A percentile compares a stretch with the other conserved stretches of the same genome.
These are phyloP conservation scores for Esox niger DNA, from an alignment of 2,113 vertebrate species.

Conservation along the genomic window DNA sequence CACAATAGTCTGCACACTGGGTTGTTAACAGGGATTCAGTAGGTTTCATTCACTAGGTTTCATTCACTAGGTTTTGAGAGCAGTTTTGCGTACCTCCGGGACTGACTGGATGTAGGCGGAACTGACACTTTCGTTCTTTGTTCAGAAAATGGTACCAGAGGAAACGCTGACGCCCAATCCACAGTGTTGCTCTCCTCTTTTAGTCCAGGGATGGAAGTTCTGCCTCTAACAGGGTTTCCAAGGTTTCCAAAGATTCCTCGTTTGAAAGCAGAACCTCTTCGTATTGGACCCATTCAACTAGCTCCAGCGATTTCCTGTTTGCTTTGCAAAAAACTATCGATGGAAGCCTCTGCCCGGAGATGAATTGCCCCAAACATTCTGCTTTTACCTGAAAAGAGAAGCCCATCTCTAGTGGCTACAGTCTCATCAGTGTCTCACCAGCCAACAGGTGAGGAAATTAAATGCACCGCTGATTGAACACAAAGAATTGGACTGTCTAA, in stretches of 20 bases:
- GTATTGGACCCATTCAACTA: conserved; percentile 23
- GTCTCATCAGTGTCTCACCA: not conserved
- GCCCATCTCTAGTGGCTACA: conserved; percentile 1
- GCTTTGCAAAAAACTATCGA: conserved; percentile 24
- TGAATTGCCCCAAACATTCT: conserved; percentile 19
- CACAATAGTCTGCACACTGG: too few species aligned
- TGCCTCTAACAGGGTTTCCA: not conserved
- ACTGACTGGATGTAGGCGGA: too few species aligned
- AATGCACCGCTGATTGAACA: not conserved
- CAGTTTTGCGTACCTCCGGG: too few species aligned
- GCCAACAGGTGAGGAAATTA: not conserved
- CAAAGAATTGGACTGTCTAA: not conserved
- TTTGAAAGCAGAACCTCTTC: conserved; percentile 9
- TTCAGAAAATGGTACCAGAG: not conserved
- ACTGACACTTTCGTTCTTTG: too few species aligned
- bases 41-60: too few species aligned
- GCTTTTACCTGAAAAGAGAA: conserved; percentile 23
- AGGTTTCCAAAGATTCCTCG: conserved; percentile 23
- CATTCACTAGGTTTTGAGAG: too few species aligned
- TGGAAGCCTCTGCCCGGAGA: conserved; percentile 17
- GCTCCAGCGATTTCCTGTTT: conserved; percentile 41
- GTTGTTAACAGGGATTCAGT: too few species aligned
- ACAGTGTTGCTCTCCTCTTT: conserved; percentile 1
- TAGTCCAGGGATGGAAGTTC: not conserved
- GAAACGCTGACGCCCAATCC: not conserved